Evolutionary conservation across 1,140 invertebrate species (phyloP), one percentile per base, ranked within the genome.

Genomic region (Rhizoglyphus robini): DNA sequence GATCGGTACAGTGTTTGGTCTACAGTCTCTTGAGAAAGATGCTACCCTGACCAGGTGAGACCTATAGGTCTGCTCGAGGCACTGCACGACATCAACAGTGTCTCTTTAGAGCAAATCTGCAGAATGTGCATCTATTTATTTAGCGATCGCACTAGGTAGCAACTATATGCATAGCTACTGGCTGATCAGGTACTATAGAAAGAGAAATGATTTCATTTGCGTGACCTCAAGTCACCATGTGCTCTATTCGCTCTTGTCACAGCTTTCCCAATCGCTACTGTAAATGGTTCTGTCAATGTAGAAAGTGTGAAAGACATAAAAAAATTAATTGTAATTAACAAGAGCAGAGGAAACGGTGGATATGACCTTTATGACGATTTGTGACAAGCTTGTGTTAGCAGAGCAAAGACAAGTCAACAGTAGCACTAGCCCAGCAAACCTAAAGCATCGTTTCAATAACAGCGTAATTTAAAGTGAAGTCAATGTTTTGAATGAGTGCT

Each of bases 201-300:
- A 59, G 57, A 11, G 2, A 34, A 60, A 29, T 32, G 3, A 60
- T 60, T 60, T 60, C 58, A 11, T 60, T 60, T 60, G 32, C 58
- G 58, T 60, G 58, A 60, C 58, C 1, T 2, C 27, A 3, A 32
- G 58, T 60, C 58, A 60, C 58, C 27, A 60, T 27, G 31, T 60
- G 15, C 23, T 32, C 30, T 20, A 54, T 32, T 54, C 51, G 23
- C 20, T 54, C 15, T 8, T 23, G n/a, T 25, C 8, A 11, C 8
- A 8, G 23, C 51, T 25, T 54, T 32, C 51, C 23, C 51, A 54
- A 27, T 54, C 51, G 51, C 51, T 54, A 54, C 51, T 54, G 51
- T 54, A 54, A 54, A 54, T 54, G 8, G 51, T 54, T 54, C 8
- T 54, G 51, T 11, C 8, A 54, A 54, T 11, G 51, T 54, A 54